Base-by-base conservation (phyloP, 2,888 invertebrate genomes). In the Conchocele bisecta region DNA sequence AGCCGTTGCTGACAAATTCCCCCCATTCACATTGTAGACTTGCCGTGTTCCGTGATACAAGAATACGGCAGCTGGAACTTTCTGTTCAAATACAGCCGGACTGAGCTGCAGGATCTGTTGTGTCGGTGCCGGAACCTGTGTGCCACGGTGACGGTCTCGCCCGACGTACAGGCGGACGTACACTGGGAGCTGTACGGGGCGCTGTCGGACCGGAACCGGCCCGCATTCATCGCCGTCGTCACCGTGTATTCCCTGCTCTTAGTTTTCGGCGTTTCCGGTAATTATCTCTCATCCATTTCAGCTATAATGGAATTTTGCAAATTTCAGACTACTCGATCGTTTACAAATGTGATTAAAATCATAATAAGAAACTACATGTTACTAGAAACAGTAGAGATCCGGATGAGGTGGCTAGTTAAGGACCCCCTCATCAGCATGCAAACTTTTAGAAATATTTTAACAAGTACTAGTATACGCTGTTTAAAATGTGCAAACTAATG, bases 231-330 rank as follows among this genome's bases (percentile, higher is more conserved):
- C 17, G 51, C 65, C n/a, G 42, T 76, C 9, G 53, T 67, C 5
- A 42, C 60, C 13, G 50, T 57, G 22, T 72, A 67, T 22, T 56
- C 65, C 1, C n/a, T 63, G 1, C 50, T 80, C 1, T 61, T 80
- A n/a, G 9, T 66, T 6, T 29, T 76, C 6, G 79, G 79, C 1
- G 28, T 72, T 2, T 53, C 51, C 28, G 79, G 79, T 80, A 44
- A 61, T 64, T 53, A 22, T 17, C 15, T 13, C 29, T 37, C 39
- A 28, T 41, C 9, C 13, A 29, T 31, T 22, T 20, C 24, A n/a
- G n/a, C n/a, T n/a, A n/a, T n/a, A n/a, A n/a, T n/a, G n/a, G n/a
- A n/a, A n/a, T n/a, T n/a, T n/a, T n/a, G n/a, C n/a, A n/a, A n/a
- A n/a, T n/a, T n/a, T n/a, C n/a, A n/a, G n/a, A n/a, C n/a, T n/a